Percentiles rank a stretch among this genome's conserved stretches.
These are phyloP conservation scores for Phthorimaea operculella DNA, from an alignment of 1,140 invertebrate species.

Conservation along the genomic window DNA sequence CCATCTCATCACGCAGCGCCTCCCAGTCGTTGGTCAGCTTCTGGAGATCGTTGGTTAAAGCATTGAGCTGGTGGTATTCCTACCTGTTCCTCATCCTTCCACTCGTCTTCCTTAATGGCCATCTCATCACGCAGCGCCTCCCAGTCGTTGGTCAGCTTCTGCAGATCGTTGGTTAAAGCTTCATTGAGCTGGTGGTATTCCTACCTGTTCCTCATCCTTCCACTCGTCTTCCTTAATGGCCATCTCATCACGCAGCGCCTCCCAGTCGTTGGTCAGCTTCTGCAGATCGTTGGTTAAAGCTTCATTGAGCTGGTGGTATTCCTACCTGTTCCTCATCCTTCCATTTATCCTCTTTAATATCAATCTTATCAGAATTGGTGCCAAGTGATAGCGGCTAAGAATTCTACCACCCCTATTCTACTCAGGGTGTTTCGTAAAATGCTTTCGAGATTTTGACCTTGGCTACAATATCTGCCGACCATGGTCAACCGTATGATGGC, in stretches of 20 bases:
- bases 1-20: constrained; percentile 85
- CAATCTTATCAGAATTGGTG: constrained; percentile 90
- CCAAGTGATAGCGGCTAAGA: no score
- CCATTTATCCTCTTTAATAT: constrained; percentile 93
- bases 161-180: constrained; percentile 86
- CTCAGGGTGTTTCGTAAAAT: no score
- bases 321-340: constrained; percentile 94
- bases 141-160: constrained; percentile 92
- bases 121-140: constrained; percentile 88
- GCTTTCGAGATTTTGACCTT: no score
- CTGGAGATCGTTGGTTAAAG: constrained; percentile 88
- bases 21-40: constrained; percentile 93
- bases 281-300: constrained; percentile 89
- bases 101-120: constrained; percentile 91
- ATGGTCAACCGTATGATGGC: no score
- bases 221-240: constrained; percentile 92
- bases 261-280: constrained; percentile 92
- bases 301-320: constrained; percentile 91
- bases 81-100: constrained; percentile 93
- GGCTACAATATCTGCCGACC: no score
- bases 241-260: constrained; percentile 87
- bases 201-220: constrained; percentile 94
- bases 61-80: constrained; percentile 93
- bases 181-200: constrained; percentile 94
- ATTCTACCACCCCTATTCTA: no score